phyloP scores from a whole-genome alignment of 2,888 invertebrate species.

The Orthonevra nobilis region DNA sequence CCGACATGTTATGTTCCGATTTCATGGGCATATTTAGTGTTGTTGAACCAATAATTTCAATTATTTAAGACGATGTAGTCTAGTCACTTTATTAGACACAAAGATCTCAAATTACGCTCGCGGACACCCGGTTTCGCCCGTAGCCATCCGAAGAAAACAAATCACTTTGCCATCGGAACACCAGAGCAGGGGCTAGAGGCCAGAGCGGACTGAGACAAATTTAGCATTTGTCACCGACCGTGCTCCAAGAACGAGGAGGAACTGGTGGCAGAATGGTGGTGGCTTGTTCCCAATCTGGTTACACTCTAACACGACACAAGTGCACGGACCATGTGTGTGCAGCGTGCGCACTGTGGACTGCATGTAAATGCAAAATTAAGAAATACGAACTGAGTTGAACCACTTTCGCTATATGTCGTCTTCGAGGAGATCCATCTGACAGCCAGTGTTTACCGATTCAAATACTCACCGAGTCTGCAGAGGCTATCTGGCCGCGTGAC shows the following conservation, averaged over 20 bases:
- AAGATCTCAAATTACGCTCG: slow-evolving; percentile 52
- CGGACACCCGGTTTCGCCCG: not conserved
- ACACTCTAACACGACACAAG: slow-evolving; percentile 50
- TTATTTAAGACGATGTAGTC: slow-evolving; percentile 60
- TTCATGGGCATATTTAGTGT: slow-evolving; percentile 45
- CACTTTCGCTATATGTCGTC: slow-evolving; percentile 23
- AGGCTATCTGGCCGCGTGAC: not conserved
- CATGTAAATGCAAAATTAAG: slow-evolving; percentile 48
- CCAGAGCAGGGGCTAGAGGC: not conserved
- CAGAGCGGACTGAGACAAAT: slow-evolving; percentile 28
- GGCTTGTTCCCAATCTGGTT: slow-evolving; percentile 54
- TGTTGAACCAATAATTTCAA: slow-evolving; percentile 66
- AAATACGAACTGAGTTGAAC: slow-evolving; percentile 48
- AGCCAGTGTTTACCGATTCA: slow-evolving; percentile 22
- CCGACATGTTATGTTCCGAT: slow-evolving; percentile 10
- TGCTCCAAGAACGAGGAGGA: slow-evolving; percentile 17
- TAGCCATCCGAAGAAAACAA: slow-evolving; percentile 30
- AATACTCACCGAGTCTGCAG: too few species aligned
- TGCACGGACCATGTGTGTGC: slow-evolving; percentile 27
- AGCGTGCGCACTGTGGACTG: not conserved
- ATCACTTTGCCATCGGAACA: slow-evolving; percentile 27
- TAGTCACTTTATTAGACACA: slow-evolving; percentile 60
- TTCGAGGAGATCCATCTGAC: slow-evolving; percentile 29
- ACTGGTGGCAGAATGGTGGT: slow-evolving; percentile 46
- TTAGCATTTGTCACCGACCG: slow-evolving; percentile 38